These are phyloP conservation scores for Papilio glaucus DNA, from an alignment of 1,140 invertebrate species.

Conservation along the genomic window DNA sequence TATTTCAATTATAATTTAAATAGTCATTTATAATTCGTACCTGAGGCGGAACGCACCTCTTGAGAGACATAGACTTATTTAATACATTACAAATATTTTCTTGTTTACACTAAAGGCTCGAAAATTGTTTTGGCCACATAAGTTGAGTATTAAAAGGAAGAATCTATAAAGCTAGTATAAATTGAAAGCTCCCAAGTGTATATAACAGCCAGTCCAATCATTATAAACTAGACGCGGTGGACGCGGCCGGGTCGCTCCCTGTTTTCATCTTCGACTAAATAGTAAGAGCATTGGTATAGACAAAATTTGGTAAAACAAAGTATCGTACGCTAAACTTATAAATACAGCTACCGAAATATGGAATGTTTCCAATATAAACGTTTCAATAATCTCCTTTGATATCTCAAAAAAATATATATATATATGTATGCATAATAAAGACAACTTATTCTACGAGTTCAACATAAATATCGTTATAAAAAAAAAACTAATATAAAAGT, in stretches of 20 bases:
- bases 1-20: too few species aligned
- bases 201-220: neutral
- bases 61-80: too few species aligned
- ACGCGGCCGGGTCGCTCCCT: conserved; percentile 42
- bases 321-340: conserved; percentile 63
- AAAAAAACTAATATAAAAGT: conserved; percentile 53
- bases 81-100: too few species aligned
- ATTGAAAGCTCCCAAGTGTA: conserved; percentile 30
- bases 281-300: conserved; percentile 79
- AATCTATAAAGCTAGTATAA: conserved; percentile 44
- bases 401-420: conserved; percentile 44
- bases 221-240: neutral
- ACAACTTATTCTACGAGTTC: conserved; percentile 53
- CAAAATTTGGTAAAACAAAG: conserved; percentile 78
- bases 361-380: conserved; percentile 59
- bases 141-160: conserved; percentile 66
- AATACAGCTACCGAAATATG: conserved; percentile 71
- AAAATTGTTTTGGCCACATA: conserved; percentile 63
- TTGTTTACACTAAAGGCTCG: conserved; percentile 32
- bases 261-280: conserved; percentile 52
- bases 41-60: too few species aligned
- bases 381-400: conserved; percentile 62
- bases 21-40: too few species aligned
- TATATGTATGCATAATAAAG: too few species aligned
- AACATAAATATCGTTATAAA: conserved; percentile 48